Conservation (phyloP, 1,140 invertebrate genomes). For the Dendrolimus kikuchii region DNA sequence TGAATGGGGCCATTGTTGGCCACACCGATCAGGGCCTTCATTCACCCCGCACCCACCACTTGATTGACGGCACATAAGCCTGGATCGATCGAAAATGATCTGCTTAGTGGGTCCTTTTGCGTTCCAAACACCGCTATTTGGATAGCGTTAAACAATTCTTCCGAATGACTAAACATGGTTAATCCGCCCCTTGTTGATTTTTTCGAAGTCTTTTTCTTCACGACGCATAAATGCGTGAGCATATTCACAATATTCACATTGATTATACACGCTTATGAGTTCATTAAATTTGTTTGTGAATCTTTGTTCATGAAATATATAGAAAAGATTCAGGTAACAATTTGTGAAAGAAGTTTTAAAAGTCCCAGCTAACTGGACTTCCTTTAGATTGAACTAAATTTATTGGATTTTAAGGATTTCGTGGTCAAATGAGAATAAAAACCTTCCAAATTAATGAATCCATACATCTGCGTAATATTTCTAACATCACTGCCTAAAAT, state of each 20-base stretch:
- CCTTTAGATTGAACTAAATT: too few species aligned
- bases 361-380: too few species aligned
- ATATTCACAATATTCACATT: conserved; percentile 25
- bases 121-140: conserved; percentile 54
- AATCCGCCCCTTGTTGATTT: conserved; percentile 43
- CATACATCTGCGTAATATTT: too few species aligned
- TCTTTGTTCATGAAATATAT: too few species aligned
- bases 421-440: too few species aligned
- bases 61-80: conserved; percentile 56
- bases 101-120: conserved; percentile 57
- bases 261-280: conserved; percentile 53
- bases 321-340: too few species aligned
- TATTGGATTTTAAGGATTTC: too few species aligned
- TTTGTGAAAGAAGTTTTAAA: too few species aligned
- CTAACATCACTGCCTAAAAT: too few species aligned
- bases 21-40: conserved; percentile 19
- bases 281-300: conserved; percentile 17
- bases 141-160: conserved; percentile 68
- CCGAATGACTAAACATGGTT: conserved; percentile 51
- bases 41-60: conserved; percentile 24
- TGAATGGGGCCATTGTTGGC: conserved; percentile 18
- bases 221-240: conserved; percentile 43
- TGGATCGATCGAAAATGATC: conserved; percentile 55
- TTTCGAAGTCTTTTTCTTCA: conserved; percentile 32
- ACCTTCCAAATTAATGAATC: too few species aligned